Evolutionary conservation across 2,888 invertebrate genomes (phyloP), one percentile per base, ranked within the genome.

Genomic region (Ophraella communa): DNA sequence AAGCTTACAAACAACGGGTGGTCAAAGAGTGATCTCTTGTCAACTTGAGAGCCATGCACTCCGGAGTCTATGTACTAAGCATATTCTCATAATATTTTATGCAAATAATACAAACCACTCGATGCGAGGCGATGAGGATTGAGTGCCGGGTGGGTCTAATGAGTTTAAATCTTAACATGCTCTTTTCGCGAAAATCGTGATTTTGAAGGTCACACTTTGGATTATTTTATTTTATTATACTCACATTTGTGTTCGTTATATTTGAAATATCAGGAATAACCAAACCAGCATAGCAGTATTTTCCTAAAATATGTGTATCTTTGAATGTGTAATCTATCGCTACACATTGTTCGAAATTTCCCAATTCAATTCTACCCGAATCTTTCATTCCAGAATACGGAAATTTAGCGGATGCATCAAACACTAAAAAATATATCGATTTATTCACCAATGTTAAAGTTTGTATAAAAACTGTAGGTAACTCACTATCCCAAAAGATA

Each of bases 271-370:
- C 66, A 8, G 66, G 66, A 30, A 66, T 45, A 8, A 69, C 47
- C 11, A 69, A 51, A 3, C 67, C 65, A 10, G 63, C 51, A 44
- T 54, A 17, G 42, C 71, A 70, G 54, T 70, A 64, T 63, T 70
- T 68, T 27, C 71, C 71, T 24, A 68, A 58, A 20, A 70, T 51
- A 30, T 57, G 63, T 7, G 30, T 47, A 10, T 55, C 59, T 14
- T 61, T 49, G 3, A 58, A 18, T n/a, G 2, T 27, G n/a, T 59
- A 45, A 53, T 71, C 64, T 10, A 72, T 62, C 5, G 57, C 35
- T 20, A 74, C 18, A 57, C 75, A 75, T 66, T 74, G 65, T 33
- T 73, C 71, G 52, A 62, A 75, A 57, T 71, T 68, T 39, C 75
- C 75, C 4, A 71, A 44, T 54, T 71, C 69, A 3, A 54, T 58